These are phyloP conservation scores for Polypterus bichir DNA, from an alignment of 2,113 vertebrate species.

Conservation along the genomic window DNA sequence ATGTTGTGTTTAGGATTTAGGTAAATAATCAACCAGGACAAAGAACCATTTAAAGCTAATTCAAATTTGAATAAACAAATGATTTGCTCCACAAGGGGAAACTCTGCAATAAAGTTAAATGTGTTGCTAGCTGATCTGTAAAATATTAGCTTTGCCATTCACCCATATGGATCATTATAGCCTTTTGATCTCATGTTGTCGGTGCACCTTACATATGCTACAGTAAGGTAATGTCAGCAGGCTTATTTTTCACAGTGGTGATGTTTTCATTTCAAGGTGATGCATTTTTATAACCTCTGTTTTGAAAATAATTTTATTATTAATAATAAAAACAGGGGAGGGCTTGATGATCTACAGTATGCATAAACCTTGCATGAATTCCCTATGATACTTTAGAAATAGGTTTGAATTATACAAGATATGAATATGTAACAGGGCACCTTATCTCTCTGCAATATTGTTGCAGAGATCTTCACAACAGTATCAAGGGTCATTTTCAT, in stretches of 20 bases:
- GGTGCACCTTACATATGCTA: conserved; percentile 34
- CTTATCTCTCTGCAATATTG: no score
- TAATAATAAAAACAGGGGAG: no score
- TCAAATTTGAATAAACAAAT: conserved; percentile 26
- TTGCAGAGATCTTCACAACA: no score
- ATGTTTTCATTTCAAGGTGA: neutral
- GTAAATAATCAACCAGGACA: conserved; percentile 18
- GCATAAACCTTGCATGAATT: no score
- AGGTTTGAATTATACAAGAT: no score
- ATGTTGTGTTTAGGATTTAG: conserved; percentile 5
- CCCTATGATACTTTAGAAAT: no score
- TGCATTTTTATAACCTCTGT: no score
- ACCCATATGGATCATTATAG: conserved; percentile 23
- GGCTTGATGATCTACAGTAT: no score
- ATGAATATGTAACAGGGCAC: no score
- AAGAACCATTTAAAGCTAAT: conserved; percentile 19
- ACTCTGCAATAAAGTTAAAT: conserved; percentile 30
- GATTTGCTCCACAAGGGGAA: conserved; percentile 6
- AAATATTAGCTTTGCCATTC: conserved; percentile 46
- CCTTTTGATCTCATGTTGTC: conserved; percentile 23
- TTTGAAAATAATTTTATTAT: no score
- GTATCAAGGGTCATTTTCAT: neutral
- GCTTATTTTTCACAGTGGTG: neutral
- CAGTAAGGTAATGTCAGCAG: conserved; percentile 1
- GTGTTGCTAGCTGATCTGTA: conserved; percentile 46